These are phyloP conservation scores for Coregonus sp. DNA, from an alignment of 2,797 vertebrate genomes.

Conservation along the genomic window DNA sequence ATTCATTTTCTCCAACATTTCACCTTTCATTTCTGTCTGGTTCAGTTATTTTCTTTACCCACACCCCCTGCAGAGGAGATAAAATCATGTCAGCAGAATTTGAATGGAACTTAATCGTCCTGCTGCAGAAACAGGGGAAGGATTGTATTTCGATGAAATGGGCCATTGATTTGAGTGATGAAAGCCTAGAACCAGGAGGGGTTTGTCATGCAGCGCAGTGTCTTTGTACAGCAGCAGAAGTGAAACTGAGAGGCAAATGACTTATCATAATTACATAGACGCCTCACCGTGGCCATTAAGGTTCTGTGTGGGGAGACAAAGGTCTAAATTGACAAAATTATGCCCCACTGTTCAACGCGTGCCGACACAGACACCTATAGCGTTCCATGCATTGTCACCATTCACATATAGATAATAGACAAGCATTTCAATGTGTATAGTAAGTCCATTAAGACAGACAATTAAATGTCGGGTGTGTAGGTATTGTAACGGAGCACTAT, in stretches of 20 bases:
- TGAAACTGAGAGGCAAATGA: slow-evolving; percentile 43
- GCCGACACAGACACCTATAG: slow-evolving; percentile 7
- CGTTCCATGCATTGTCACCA: background rate
- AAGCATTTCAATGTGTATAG: background rate
- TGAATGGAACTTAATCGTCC: slow-evolving; percentile 61
- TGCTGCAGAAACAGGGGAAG: slow-evolving; percentile 61
- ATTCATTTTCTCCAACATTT: slow-evolving; percentile 17
- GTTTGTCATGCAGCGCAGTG: slow-evolving; percentile 54
- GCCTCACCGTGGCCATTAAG: slow-evolving; percentile 24
- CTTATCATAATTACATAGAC: slow-evolving; percentile 51
- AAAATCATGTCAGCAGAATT: slow-evolving; percentile 61
- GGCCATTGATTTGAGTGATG: slow-evolving; percentile 76
- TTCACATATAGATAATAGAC: background rate
- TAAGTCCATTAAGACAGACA: too few species aligned
- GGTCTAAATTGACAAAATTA: slow-evolving; percentile 29
- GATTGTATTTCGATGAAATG: slow-evolving; percentile 75
- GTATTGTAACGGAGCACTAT: background rate
- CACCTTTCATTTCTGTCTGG: slow-evolving; percentile 28
- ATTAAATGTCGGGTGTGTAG: too few species aligned
- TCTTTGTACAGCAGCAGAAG: slow-evolving; percentile 45
- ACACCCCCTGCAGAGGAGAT: slow-evolving; percentile 44
- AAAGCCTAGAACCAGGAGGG: slow-evolving; percentile 53
- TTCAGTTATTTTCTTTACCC: slow-evolving; percentile 17
- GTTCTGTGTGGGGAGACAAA: slow-evolving; percentile 24
- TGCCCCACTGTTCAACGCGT: slow-evolving; percentile 15